Conservation (phyloP, 1,140 invertebrate species). For the Leptoteleia sp. region DNA sequence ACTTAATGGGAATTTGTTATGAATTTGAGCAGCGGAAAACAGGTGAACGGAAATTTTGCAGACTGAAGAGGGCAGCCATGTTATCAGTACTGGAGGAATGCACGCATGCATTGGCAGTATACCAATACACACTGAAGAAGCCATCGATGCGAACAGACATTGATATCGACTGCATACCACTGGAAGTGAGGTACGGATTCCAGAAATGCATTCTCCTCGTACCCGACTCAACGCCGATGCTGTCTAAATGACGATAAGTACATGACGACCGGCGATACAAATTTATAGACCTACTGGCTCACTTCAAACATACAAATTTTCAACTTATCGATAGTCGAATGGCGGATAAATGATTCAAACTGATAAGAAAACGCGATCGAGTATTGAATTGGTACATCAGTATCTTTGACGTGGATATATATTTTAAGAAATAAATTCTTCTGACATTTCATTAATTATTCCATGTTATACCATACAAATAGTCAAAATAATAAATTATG, state of each 20-base stretch:
- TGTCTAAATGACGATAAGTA: conserved; percentile 58
- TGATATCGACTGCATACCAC: conserved; percentile 65
- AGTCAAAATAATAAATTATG: no score
- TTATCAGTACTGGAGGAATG: conserved; percentile 73
- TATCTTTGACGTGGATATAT: no score
- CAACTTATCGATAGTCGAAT: not conserved
- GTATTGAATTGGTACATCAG: no score
- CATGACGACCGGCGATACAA: conserved; percentile 20
- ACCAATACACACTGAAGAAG: conserved; percentile 72
- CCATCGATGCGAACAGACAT: conserved; percentile 58
- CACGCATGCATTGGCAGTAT: conserved; percentile 73
- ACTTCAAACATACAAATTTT: not conserved
- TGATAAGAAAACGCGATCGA: no score
- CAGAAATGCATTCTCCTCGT: conserved; percentile 61
- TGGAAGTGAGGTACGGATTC: conserved; percentile 69
- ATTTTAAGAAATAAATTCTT: no score
- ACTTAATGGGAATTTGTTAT: conserved; percentile 29
- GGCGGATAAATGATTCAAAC: no score
- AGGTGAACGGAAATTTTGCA: conserved; percentile 58
- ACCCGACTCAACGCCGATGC: conserved; percentile 32
- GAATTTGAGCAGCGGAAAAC: conserved; percentile 42
- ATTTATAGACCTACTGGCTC: conserved; percentile 20
- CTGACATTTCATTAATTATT: no score
- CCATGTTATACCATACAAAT: no score
- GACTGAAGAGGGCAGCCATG: conserved; percentile 59